A percentile compares a stretch with the other conserved stretches of the same genome.
Conservation (phyloP, 2,797 vertebrate genomes). For the Enteromius fasciolatus region DNA sequence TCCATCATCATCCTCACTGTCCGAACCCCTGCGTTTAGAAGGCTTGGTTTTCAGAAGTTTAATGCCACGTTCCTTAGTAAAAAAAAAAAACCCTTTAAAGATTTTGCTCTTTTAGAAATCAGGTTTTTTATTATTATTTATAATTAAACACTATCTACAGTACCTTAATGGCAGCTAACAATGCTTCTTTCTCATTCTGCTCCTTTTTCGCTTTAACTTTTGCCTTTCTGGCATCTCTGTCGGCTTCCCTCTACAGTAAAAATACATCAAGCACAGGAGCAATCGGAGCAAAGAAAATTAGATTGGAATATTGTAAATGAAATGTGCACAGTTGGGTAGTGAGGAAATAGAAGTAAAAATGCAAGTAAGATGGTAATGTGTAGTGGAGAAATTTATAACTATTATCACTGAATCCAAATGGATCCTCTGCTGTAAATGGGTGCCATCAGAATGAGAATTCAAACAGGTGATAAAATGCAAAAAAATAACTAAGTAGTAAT, state of each 20-base stretch:
- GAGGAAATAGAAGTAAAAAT: not conserved
- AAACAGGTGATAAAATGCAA: not conserved
- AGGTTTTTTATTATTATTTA: not conserved
- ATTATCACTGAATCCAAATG: not conserved
- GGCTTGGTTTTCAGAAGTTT: constrained; percentile 70
- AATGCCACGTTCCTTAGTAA: constrained; percentile 84
- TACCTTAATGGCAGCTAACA: constrained; percentile 81
- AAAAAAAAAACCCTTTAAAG: not conserved
- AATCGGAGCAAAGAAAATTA: not conserved
- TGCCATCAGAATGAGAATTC: not conserved
- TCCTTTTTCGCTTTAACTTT: constrained; percentile 83
- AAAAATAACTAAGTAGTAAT: not conserved
- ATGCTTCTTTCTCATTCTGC: constrained; percentile 71
- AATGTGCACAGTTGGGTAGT: not conserved
- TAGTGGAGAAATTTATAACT: not conserved
- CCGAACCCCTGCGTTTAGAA: constrained; percentile 59
- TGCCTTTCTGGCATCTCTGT: constrained; percentile 88
- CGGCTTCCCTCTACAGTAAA: constrained; percentile 78
- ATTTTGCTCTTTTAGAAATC: not conserved
- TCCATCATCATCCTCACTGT: constrained; percentile 76
- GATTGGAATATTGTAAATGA: not conserved
- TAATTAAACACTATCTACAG: not conserved
- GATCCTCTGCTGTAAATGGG: not conserved
- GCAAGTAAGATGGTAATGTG: not conserved
- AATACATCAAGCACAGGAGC: not conserved